phyloP scores from a whole-genome alignment of 2,888 invertebrate genomes.

The Ectropis crepuscularia region DNA sequence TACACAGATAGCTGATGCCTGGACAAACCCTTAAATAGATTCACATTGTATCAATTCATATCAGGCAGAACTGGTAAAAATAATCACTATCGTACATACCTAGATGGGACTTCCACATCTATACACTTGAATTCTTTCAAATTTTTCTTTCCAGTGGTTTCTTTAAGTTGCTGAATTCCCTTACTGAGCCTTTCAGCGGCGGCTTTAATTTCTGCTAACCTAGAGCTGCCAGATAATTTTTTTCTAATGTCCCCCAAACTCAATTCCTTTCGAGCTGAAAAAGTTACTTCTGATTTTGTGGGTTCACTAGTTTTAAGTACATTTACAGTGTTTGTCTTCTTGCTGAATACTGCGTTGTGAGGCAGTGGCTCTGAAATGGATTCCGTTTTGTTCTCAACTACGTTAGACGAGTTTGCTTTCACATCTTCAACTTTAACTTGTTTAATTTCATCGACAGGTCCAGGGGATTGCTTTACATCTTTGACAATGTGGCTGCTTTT shows the following conservation, averaged over 20 bases:
- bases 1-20: too few relatives aligned
- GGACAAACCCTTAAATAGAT: not conserved
- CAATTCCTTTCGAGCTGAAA: slow-evolving; percentile 84
- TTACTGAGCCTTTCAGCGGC: slow-evolving; percentile 87
- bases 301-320: slow-evolving; percentile 48
- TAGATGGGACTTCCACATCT: slow-evolving; percentile 90
- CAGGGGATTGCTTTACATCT: slow-evolving; percentile 24
- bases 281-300: slow-evolving; percentile 69
- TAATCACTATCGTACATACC: slow-evolving; percentile 82
- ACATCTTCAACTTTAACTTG: slow-evolving; percentile 28
- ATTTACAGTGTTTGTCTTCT: slow-evolving; percentile 67
- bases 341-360: slow-evolving; percentile 57
- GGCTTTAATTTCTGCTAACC: slow-evolving; percentile 88
- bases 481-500: slow-evolving; percentile 45
- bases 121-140: slow-evolving; percentile 89
- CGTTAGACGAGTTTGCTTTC: slow-evolving; percentile 16
- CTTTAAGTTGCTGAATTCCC: slow-evolving; percentile 86
- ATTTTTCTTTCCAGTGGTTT: slow-evolving; percentile 77
- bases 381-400: slow-evolving; percentile 14
- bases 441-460: not conserved
- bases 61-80: not conserved
- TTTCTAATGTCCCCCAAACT: slow-evolving; percentile 89
- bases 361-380: slow-evolving; percentile 15
- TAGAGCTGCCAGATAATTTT: slow-evolving; percentile 87
- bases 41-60: not conserved